Percentiles rank a stretch among this genome's conserved stretches.
Conservation (phyloP, 2,888 invertebrate genomes). For the Drosophila paranaensis region DNA sequence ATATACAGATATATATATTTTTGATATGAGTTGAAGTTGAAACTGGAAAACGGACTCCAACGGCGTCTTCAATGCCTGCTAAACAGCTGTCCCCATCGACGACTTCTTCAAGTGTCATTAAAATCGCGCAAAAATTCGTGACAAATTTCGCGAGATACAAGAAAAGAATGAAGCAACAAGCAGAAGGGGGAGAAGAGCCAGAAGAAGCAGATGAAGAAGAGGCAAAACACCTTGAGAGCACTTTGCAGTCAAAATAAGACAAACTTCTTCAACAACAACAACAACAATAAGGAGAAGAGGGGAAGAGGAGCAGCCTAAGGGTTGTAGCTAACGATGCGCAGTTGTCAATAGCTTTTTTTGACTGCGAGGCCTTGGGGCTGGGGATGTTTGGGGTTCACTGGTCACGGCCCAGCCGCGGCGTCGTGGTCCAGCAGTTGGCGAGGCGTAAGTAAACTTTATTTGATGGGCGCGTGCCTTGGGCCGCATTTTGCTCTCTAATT, state of each 20-base stretch:
- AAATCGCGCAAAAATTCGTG: conserved; percentile 54
- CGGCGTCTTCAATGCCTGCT: not conserved
- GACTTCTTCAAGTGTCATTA: conserved; percentile 48
- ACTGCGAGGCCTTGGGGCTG: too few relatives aligned
- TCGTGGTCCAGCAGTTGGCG: conserved; percentile 8
- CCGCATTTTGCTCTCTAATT: conserved; percentile 50
- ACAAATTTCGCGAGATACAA: conserved; percentile 43
- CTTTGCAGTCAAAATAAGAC: conserved; percentile 31
- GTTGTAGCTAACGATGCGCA: conserved; percentile 54
- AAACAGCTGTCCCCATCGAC: conserved; percentile 15
- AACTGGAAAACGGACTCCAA: not conserved
- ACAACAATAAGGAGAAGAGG: not conserved
- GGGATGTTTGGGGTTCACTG: not conserved
- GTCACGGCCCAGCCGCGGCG: conserved; percentile 15
- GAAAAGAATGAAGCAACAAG: conserved; percentile 5
- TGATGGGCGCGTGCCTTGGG: conserved; percentile 67
- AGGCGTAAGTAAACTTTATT: conserved; percentile 70
- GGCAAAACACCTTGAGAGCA: conserved; percentile 34
- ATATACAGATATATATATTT: not conserved
- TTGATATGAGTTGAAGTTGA: not conserved
- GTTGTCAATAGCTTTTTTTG: conserved; percentile 37
- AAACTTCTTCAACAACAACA: conserved; percentile 14
- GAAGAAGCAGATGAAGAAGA: not conserved
- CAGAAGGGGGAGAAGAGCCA: not conserved
- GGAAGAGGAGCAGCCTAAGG: conserved; percentile 8